A percentile compares a stretch with the other conserved stretches of the same genome.
phyloP scores from a whole-genome alignment of 2,888 invertebrate species.

The Elysia crispata region DNA sequence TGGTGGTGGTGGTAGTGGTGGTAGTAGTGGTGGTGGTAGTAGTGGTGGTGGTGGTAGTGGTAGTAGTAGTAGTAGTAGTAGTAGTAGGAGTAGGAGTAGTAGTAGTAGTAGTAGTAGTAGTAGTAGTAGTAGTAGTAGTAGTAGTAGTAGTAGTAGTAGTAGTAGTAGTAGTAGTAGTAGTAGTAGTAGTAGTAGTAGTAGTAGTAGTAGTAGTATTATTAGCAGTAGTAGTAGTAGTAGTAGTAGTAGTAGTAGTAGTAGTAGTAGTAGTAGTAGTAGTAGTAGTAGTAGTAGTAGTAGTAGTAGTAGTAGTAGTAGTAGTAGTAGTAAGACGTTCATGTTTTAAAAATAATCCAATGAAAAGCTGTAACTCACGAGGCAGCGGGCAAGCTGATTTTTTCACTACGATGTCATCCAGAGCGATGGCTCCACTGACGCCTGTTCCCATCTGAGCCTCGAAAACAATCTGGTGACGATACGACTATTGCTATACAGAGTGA shows the following conservation, averaged over 20 bases:
- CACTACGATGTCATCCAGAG: constrained; percentile 72
- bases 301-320: no score
- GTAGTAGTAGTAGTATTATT: no score
- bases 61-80: no score
- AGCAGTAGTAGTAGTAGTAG: no score
- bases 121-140: no score
- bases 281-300: neutral
- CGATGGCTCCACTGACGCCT: constrained; percentile 67
- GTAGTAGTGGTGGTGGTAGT: no score
- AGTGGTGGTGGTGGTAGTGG: no score
- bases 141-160: neutral
- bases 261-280: neutral
- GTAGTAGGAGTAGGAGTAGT: no score
- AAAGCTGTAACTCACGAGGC: constrained; percentile 34
- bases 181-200: no score
- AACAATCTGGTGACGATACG: constrained; percentile 51
- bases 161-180: neutral
- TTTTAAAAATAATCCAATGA: no score
- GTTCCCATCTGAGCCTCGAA: constrained; percentile 68
- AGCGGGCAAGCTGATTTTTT: constrained; percentile 45
- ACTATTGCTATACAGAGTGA: neutral
- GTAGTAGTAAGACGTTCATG: neutral
- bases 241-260: neutral
- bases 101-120: no score
- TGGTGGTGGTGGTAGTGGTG: no score